phyloP scores from a whole-genome alignment of 1,140 invertebrate genomes.

The Teleogryllus occipitalis region DNA sequence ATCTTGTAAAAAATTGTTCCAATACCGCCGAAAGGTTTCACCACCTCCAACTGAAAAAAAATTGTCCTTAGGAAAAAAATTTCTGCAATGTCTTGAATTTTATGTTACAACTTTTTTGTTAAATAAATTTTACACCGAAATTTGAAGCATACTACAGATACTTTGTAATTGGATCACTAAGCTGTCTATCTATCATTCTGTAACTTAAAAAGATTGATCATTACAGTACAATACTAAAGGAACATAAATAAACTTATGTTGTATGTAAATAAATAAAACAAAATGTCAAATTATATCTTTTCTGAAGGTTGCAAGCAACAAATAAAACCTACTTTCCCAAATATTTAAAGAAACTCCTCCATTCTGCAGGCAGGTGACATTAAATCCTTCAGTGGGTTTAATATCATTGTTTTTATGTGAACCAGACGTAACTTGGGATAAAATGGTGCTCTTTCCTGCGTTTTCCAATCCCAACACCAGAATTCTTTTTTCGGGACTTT shows the following conservation, averaged over 20 bases:
- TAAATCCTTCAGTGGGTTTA: conserved; percentile 35
- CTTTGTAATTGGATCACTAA: too few species aligned
- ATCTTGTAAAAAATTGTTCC: conserved; percentile 42
- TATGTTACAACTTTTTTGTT: too few species aligned
- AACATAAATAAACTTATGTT: too few species aligned
- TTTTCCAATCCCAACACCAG: conserved; percentile 37
- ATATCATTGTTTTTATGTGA: conserved; percentile 27
- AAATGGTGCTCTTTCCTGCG: conserved; percentile 38
- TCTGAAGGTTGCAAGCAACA: not conserved
- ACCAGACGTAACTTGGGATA: conserved; percentile 34
- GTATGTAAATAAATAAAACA: not conserved
- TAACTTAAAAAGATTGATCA: too few species aligned
- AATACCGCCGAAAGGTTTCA: conserved; percentile 36
- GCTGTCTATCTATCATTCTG: too few species aligned
- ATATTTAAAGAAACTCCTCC: conserved; percentile 34
- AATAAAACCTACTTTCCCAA: conserved; percentile 35
- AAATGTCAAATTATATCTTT: not conserved
- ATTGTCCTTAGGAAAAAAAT: not conserved
- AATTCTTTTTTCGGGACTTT: conserved; percentile 35
- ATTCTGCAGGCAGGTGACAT: conserved; percentile 34
- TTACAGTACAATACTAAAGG: too few species aligned
- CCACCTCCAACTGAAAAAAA: conserved; percentile 36
- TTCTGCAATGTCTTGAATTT: not conserved
- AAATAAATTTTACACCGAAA: too few species aligned
- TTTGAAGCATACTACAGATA: too few species aligned